Evolutionary conservation across 2,888 invertebrate species (phyloP), one percentile per base, ranked within the genome.

Genomic region (Drosophila parthenogenetica): DNA sequence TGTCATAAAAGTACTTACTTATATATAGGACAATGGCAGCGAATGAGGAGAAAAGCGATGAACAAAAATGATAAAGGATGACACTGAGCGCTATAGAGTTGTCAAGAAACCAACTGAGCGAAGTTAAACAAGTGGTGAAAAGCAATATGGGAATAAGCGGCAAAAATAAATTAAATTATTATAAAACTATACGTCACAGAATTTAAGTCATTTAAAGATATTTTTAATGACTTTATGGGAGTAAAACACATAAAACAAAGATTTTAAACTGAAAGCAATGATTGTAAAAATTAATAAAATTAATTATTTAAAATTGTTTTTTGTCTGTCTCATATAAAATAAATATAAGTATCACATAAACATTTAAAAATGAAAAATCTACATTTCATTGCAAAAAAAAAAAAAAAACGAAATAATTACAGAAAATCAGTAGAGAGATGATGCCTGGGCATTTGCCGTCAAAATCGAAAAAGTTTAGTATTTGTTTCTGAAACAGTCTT

Each of bases 381-480:
- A 0, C 22, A 19, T 19, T 19, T 22, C 5, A 5, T 22, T 5
- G 22, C 4, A 22, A 22, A 22, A 22, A 1, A 5, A 19, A 19
- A 3, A 22, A 22, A 19, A 2, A 19, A 2, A 22, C 22, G 5
- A 29, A 29, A 13, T 35, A 13, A 4, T 4, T 13, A 7, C 13
- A 14, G 3, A 37, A 29, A 39, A 49, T 49, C 40, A 62, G 10
- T 37, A 4, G 16, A 35, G 5, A 19, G 37, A 17, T 40, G 29
- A 22, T 29, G 8, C 46, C 68, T 25, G 16, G 16, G 55, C 8
- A 16, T 40, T 66, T 59, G 29, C 19, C 55, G 75, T 78, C 76
- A 69, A 76, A 76, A 65, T 73, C 65, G 25, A 25, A n/a, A 73
- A 22, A 63, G 61, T 71, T 62, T 46, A 55, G 61, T 79, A 46